Evolutionary conservation across 2,797 vertebrate genomes (phyloP).

Genomic region (Falco naumanni): DNA sequence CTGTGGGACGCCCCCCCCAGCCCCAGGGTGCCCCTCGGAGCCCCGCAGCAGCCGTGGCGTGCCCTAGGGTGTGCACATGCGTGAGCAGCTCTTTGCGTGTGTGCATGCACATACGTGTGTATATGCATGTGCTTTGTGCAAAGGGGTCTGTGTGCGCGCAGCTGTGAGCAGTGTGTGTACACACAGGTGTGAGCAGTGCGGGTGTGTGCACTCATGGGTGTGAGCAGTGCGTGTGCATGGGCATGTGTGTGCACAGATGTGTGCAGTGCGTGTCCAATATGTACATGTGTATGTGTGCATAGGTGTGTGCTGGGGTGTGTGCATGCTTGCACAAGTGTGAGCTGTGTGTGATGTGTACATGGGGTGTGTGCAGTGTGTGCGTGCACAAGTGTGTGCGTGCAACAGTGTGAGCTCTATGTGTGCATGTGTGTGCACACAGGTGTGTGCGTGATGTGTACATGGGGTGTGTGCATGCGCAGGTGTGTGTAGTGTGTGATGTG

Average conservation of each 20-base stretch:
- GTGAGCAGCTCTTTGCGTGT: too few relatives aligned
- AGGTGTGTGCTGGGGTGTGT: not conserved
- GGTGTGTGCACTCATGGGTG: not conserved
- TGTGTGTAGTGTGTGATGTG: not conserved
- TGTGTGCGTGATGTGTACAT: not conserved
- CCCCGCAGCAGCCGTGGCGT: not conserved
- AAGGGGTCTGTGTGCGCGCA: not conserved
- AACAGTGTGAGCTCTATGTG: too few relatives aligned
- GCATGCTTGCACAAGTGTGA: not conserved
- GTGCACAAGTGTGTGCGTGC: not conserved
- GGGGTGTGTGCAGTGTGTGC: not conserved
- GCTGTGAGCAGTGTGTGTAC: not conserved
- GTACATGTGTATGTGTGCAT: not conserved
- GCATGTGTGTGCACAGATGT: too few relatives aligned
- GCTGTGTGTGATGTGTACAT: not conserved
- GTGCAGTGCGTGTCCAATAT: not conserved
- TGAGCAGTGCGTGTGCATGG: not conserved
- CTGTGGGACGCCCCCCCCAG: fast-evolving
- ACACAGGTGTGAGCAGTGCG: not conserved
- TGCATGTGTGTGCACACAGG: not conserved
- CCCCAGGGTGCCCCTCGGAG: too few relatives aligned
- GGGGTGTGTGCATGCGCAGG: not conserved
- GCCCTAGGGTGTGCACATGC: not conserved
- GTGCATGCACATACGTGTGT: too few relatives aligned
- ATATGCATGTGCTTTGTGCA: too few relatives aligned